Conservation (phyloP, 2,888 invertebrate genomes). For the Hypercompe scribonia region DNA sequence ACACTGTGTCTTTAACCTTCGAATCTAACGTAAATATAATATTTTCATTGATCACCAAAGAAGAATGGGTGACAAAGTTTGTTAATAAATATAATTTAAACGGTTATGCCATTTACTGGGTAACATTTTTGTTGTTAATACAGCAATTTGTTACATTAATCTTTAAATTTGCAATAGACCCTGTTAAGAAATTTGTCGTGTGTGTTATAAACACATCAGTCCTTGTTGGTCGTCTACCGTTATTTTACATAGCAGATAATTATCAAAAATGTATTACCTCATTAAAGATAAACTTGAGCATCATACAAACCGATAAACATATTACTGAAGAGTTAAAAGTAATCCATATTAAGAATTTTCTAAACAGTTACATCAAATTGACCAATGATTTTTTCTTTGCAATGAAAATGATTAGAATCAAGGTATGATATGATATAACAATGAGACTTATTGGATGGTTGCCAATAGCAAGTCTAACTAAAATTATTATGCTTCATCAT, state of each 20-base stretch:
- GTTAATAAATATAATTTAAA: background rate
- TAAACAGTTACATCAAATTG: background rate
- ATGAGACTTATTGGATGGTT: background rate
- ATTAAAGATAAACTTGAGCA: background rate
- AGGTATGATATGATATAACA: background rate
- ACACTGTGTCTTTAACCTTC: background rate
- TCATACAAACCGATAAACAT: background rate
- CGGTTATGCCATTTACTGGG: background rate
- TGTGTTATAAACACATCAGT: background rate
- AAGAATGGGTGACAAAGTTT: background rate
- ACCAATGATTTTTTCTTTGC: background rate
- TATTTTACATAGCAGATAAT: background rate
- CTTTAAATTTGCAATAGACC: background rate
- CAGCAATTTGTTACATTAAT: background rate
- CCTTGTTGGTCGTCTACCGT: background rate
- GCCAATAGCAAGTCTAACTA: no score
- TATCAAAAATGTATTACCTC: background rate
- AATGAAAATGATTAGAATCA: background rate
- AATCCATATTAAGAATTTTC: background rate
- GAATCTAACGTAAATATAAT: background rate
- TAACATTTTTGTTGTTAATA: background rate
- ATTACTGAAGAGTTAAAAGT: background rate
- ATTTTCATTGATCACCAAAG: background rate
- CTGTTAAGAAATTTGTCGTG: background rate
- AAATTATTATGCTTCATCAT: no score